Percentiles rank a stretch among this genome's conserved stretches.
These are phyloP conservation scores for Paralinhomoeus sp. DNA, from an alignment of 2,888 invertebrate genomes.

Conservation along the genomic window DNA sequence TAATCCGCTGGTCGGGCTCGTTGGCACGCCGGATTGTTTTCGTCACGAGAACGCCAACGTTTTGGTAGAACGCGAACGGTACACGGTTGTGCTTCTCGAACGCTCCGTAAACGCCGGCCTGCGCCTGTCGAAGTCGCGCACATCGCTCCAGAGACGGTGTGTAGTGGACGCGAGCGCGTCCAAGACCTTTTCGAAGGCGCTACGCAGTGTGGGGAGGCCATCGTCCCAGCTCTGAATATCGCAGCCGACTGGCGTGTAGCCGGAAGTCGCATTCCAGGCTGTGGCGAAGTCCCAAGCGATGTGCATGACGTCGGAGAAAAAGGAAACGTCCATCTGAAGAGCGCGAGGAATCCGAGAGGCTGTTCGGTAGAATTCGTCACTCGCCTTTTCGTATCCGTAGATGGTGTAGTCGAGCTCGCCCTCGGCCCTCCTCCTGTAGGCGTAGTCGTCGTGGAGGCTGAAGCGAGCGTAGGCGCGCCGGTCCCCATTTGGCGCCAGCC, in stretches of 20 bases:
- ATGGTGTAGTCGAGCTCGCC: neutral
- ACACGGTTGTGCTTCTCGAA: no score
- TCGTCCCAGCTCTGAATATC: conserved; percentile 1
- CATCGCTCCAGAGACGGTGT: no score
- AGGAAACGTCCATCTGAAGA: conserved; percentile 11
- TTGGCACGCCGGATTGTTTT: conserved; percentile 6
- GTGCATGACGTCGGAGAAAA: conserved; percentile 11
- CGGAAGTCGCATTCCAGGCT: conserved; percentile 5
- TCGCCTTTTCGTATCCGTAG: neutral
- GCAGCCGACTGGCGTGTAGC: conserved; percentile 1
- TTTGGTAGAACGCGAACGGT: no score
- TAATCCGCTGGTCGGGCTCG: conserved; percentile 14
- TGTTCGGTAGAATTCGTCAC: neutral
- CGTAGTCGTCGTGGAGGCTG: conserved; percentile 1
- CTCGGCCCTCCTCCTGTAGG: neutral
- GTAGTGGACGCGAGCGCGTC: no score
- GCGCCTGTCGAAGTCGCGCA: no score
- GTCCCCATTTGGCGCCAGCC: conserved; percentile 12
- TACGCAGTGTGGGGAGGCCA: no score
- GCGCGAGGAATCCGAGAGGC: neutral
- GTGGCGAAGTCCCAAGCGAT: conserved; percentile 8
- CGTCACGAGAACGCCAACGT: no score
- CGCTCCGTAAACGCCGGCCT: no score
- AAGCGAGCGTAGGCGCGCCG: neutral
- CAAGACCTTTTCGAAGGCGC: no score